Conservation (phyloP, 2,797 vertebrate species). For the Anabacerthia variegaticeps region DNA sequence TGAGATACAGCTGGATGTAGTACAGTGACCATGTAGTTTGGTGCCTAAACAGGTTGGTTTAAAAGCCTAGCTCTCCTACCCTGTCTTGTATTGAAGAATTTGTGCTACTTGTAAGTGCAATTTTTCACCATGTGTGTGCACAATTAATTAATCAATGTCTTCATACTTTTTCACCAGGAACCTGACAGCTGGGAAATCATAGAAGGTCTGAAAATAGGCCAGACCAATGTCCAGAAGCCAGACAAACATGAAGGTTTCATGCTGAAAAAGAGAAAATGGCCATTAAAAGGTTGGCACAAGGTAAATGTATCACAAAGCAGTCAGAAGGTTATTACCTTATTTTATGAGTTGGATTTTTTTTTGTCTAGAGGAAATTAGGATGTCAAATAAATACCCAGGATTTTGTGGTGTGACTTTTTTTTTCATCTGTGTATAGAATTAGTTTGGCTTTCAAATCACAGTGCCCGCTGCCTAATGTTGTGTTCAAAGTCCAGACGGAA, state of each 20-base stretch:
- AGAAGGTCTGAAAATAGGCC: conserved; percentile 97
- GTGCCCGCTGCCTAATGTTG: background rate
- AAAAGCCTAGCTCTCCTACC: background rate
- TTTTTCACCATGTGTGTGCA: background rate
- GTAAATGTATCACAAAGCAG: conserved; percentile 71
- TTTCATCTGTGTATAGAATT: background rate
- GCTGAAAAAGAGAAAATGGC: conserved; percentile 99
- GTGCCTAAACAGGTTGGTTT: background rate
- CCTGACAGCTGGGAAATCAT: conserved; percentile 99
- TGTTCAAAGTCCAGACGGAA: background rate
- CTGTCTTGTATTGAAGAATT: background rate
- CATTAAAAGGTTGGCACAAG: conserved; percentile 99
- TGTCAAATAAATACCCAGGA: background rate
- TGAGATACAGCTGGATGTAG: background rate
- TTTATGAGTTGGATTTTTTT: background rate
- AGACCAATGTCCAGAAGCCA: conserved; percentile 94
- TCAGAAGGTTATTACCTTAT: background rate
- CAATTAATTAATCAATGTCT: background rate
- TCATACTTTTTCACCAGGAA: conserved; percentile 81
- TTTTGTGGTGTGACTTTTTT: background rate
- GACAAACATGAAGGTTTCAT: conserved; percentile 99
- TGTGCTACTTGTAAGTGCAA: background rate
- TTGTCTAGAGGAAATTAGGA: background rate
- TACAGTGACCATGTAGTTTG: background rate
- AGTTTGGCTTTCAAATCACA: background rate